A percentile compares a stretch with the other conserved stretches of the same genome.
phyloP scores from a whole-genome alignment of 2,888 invertebrate species.

The Nudaria mundana region DNA sequence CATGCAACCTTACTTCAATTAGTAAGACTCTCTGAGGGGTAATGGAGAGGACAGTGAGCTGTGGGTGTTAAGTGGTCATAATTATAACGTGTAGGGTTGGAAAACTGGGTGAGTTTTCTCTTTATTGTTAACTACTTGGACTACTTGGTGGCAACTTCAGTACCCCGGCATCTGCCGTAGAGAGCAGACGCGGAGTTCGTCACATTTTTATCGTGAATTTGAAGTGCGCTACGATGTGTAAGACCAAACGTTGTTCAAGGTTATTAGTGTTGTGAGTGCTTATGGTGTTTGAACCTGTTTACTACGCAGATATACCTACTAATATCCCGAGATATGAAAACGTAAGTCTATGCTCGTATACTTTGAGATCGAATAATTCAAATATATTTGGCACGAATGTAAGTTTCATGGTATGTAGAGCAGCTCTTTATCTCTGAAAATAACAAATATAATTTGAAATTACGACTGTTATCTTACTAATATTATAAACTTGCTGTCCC shows the following conservation, averaged over 20 bases:
- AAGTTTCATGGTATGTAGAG: background rate
- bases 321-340: too few relatives aligned
- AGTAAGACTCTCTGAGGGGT: background rate
- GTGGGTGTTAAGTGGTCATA: constrained; percentile 33
- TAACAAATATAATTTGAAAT: background rate
- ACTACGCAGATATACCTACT: background rate
- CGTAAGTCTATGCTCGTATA: constrained; percentile 1
- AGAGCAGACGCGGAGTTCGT: constrained; percentile 39
- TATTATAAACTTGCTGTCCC: too few relatives aligned
- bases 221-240: constrained; percentile 63
- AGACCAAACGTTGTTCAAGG: constrained; percentile 49
- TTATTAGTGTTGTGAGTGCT: constrained; percentile 56
- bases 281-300: background rate
- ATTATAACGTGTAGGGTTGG: constrained; percentile 33
- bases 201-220: constrained; percentile 29
- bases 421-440: background rate
- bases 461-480: background rate
- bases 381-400: background rate
- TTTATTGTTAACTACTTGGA: background rate
- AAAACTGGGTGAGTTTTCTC: constrained; percentile 27
- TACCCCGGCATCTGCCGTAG: constrained; percentile 65
- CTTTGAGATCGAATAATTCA: too few relatives aligned
- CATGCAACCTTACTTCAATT: too few relatives aligned
- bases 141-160: constrained; percentile 38
- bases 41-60: constrained; percentile 8